A percentile compares a stretch with the other conserved stretches of the same genome.
These are phyloP conservation scores for Matsumurasca onukii DNA, from an alignment of 1,140 invertebrate species.

Conservation along the genomic window DNA sequence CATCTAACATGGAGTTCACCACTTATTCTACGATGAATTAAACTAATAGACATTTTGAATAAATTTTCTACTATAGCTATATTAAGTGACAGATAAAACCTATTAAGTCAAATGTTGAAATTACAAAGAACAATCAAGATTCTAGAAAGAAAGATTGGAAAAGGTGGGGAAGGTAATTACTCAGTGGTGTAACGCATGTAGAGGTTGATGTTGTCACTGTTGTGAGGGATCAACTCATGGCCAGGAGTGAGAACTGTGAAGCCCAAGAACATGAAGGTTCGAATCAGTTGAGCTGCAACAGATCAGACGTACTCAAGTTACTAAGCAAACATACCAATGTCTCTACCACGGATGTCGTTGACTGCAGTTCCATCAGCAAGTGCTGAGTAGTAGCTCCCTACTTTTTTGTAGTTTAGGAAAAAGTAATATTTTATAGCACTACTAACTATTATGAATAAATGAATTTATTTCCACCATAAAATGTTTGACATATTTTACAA, in stretches of 20 bases:
- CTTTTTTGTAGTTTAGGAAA: too few relatives aligned
- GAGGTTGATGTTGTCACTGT: slow-evolving; percentile 62
- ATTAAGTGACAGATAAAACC: not conserved
- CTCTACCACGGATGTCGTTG: too few relatives aligned
- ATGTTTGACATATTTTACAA: too few relatives aligned
- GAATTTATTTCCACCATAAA: too few relatives aligned
- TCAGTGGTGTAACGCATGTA: slow-evolving; percentile 81
- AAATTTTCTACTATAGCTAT: not conserved
- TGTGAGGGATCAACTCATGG: slow-evolving; percentile 69
- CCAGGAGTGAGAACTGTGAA: slow-evolving; percentile 83
- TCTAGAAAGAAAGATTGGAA: too few relatives aligned
- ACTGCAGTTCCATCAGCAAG: too few relatives aligned
- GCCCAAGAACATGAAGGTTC: slow-evolving; percentile 96
- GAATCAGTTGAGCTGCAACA: slow-evolving; percentile 73
- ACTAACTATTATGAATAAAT: too few relatives aligned
- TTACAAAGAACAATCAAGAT: not conserved
- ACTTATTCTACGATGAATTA: slow-evolving; percentile 8
- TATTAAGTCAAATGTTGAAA: not conserved
- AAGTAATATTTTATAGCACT: too few relatives aligned
- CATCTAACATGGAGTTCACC: slow-evolving; percentile 10
- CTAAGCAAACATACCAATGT: too few relatives aligned
- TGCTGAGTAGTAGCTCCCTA: too few relatives aligned
- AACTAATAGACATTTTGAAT: slow-evolving; percentile 12
- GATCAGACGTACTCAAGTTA: slow-evolving; percentile 43
- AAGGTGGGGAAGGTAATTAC: slow-evolving; percentile 49